Percentiles rank a stretch among this genome's conserved stretches.
Conservation (phyloP, 2,797 vertebrate genomes). For the Labeo calbasu region DNA sequence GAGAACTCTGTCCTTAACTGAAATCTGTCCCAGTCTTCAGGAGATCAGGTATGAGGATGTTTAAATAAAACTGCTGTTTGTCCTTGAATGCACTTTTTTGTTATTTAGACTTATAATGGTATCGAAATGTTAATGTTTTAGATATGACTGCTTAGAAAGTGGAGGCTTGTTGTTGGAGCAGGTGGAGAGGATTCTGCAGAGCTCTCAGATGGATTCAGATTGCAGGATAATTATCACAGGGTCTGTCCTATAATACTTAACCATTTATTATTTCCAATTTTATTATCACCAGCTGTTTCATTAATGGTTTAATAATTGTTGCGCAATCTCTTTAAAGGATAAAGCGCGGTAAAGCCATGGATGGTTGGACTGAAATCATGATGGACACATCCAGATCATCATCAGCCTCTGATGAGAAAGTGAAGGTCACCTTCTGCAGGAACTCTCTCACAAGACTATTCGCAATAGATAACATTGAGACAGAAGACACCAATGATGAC, state of each 20-base stretch:
- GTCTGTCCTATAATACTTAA: neutral
- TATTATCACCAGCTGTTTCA: neutral
- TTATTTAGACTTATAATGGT: neutral
- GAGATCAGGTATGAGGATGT: neutral
- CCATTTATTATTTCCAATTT: neutral
- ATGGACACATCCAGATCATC: neutral
- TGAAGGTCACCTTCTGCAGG: neutral
- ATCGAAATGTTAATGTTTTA: neutral
- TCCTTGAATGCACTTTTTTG: neutral
- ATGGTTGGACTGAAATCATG: neutral
- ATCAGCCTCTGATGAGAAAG: neutral
- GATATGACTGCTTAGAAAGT: slow-evolving; percentile 15
- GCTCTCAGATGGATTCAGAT: slow-evolving; percentile 1
- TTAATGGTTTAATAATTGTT: neutral
- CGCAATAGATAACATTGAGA: neutral
- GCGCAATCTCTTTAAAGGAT: neutral
- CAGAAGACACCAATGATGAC: neutral
- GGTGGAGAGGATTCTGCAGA: neutral
- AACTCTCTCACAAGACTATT: neutral
- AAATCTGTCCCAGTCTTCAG: slow-evolving; percentile 8
- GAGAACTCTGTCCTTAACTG: neutral
- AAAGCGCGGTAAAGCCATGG: neutral
- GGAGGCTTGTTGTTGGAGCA: neutral
- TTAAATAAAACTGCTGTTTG: neutral
- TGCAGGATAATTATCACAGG: slow-evolving; percentile 14